phyloP scores from a whole-genome alignment of 1,140 invertebrate species.

The Heliconius hewitsoni region DNA sequence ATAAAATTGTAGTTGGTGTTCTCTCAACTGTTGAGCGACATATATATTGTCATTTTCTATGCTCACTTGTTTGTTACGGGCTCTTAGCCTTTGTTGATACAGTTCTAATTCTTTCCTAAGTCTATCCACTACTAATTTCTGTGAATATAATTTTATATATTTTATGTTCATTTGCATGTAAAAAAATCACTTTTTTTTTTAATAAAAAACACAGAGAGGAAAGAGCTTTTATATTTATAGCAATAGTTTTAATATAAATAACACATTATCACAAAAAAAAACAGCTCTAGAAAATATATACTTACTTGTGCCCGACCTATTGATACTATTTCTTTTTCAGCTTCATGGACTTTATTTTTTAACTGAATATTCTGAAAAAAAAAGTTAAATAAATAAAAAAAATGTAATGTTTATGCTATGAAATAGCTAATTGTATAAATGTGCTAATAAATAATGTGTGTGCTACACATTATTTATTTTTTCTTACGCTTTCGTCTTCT shows the following conservation, averaged over 20 bases:
- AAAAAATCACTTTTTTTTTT: too few relatives aligned
- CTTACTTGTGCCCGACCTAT: conserved; percentile 82
- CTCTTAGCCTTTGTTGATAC: conserved; percentile 74
- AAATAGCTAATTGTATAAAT: not conserved
- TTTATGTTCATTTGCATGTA: not conserved
- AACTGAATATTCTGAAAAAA: conserved; percentile 74
- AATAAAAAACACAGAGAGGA: too few relatives aligned
- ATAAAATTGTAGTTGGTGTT: conserved; percentile 72
- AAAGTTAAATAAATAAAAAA: conserved; percentile 4
- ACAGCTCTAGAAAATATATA: conserved; percentile 17
- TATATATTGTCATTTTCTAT: conserved; percentile 75
- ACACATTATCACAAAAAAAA: conserved; percentile 7
- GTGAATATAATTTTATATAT: conserved; percentile 38
- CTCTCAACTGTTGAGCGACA: conserved; percentile 77
- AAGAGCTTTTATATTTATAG: too few relatives aligned
- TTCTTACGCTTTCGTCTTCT: conserved; percentile 83
- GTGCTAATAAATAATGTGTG: not conserved
- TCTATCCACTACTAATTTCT: conserved; percentile 77
- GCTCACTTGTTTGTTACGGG: conserved; percentile 71
- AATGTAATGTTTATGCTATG: not conserved
- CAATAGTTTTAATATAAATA: too few relatives aligned
- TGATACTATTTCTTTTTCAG: conserved; percentile 81
- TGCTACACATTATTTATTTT: conserved; percentile 6
- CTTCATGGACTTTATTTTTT: conserved; percentile 79
- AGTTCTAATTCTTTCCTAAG: conserved; percentile 72